Evolutionary conservation across 2,888 invertebrate species (phyloP), one percentile per base, ranked within the genome.

Genomic region (Dermolepida albohirtum): DNA sequence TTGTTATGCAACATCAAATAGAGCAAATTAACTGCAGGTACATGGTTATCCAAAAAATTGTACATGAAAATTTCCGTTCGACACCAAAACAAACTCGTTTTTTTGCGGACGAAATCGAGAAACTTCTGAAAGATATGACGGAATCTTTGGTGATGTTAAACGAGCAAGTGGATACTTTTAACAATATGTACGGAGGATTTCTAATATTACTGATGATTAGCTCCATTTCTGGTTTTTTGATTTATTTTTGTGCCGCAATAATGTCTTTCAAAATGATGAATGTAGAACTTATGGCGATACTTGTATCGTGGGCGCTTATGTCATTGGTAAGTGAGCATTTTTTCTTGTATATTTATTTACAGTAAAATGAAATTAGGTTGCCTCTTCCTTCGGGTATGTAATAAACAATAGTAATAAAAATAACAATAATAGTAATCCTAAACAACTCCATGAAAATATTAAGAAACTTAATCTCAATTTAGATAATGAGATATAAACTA

Each of bases 151-250:
- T 59, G 7, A 44, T 29, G 8, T 59, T 59, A 12, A 44, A 29
- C 12, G 8, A 47, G 11, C 44, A 59, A 29, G 29, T 44, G 8
- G 8, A 8, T 12, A 47, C 16, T 22, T 29, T 59, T 14, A 59
- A 44, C 44, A n/a, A 44, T 2, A 44, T 59, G 12, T 59, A 59
- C 12, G 29, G 59, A 27, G 12, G n/a, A 6, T 59, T 44, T 14
- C 14, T 59, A 4, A 6, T 44, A 34, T 14, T 59, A 10, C 4
- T 59, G 12, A 59, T 29, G 44, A 29, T 59, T 5, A 43, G 44
- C 29, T 44, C 43, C 1, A 29, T 59, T 5, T n/a, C 44, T 10
- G 12, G 59, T 17, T 59, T 29, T 10, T 14, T 44, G 27, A 27
- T 22, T 14, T 59, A 59, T 59, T 47, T 14, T 14, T 16, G 8